phyloP scores from a whole-genome alignment of 1,140 invertebrate species.

The Diploscapter pachys region DNA sequence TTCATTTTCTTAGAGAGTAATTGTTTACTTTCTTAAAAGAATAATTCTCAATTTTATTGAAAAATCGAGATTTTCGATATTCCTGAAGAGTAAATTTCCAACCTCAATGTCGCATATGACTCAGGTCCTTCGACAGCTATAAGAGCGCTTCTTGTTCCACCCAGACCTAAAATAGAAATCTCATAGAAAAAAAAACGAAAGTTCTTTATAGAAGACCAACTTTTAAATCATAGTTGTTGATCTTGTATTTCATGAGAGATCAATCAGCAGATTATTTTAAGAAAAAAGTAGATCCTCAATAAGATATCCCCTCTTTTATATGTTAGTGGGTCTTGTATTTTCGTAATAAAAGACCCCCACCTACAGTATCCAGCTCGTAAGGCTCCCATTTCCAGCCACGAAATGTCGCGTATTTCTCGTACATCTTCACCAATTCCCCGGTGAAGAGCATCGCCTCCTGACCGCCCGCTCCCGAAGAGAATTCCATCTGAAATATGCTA shows the following conservation, averaged over 20 bases:
- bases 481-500: neutral
- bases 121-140: constrained; percentile 43
- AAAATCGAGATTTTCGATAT: neutral
- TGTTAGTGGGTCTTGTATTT: no score
- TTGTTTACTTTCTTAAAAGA: no score
- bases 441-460: constrained; percentile 94
- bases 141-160: constrained; percentile 49
- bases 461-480: constrained; percentile 78
- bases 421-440: constrained; percentile 80
- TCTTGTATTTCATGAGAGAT: no score
- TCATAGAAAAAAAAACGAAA: neutral
- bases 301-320: no score
- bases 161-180: neutral
- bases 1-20: no score
- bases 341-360: constrained; percentile 1
- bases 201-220: constrained; percentile 1
- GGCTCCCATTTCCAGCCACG: constrained; percentile 56
- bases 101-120: constrained; percentile 65
- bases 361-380: constrained; percentile 27
- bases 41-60: neutral
- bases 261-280: no score
- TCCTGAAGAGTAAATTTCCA: constrained; percentile 67
- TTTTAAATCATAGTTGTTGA: no score
- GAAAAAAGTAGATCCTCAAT: neutral
- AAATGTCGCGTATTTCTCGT: constrained; percentile 71